Evolutionary conservation across 2,888 invertebrate species (phyloP), one percentile per base, ranked within the genome.

Genomic region (Esperia sulphurella): DNA sequence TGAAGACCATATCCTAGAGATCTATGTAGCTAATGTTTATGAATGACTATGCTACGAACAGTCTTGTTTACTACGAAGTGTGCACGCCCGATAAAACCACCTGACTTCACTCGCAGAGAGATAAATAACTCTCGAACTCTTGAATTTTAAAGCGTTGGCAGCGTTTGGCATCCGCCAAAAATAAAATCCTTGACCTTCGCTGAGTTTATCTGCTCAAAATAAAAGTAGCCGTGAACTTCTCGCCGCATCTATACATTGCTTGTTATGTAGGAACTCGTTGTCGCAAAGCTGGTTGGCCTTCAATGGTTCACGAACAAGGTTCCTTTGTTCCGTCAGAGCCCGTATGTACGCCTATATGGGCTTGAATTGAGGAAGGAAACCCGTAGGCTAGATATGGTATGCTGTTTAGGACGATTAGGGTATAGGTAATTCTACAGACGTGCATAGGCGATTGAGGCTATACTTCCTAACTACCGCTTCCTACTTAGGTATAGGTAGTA

Each of bases 261-360:
- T 39, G 43, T 21, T 14, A 29, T 45, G 30, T 41, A 45, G 49
- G 42, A 50, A 51, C 53, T 54, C 48, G 51, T 53, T 51, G 55
- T 47, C 48, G 46, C 45, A 12, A 31, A 47, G 37, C 46, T 39
- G 65, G 84, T 60, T 71, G 87, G 72, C 87, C 88, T 89, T 89
- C 88, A 70, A 62, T 77, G 77, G 84, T 84, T 84, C 83, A 86
- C 74, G 85, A 85, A 78, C 86, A 86, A 87, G 87, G 86, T 69
- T 68, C 70, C 84, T 82, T 84, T 84, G 80, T 83, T 72, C 31
- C 43, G 14, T 29, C 35, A 35, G 52, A 30, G 49, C 49, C 42
- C 51, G 43, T 53, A 37, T 50, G 48, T 37, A 46, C 48, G 56
- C 58, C 46, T 59, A 59, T 61, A 64, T 58, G 60, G 53, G 50